phyloP scores from a whole-genome alignment of 2,888 invertebrate species.

The Syrista parreyssii region DNA sequence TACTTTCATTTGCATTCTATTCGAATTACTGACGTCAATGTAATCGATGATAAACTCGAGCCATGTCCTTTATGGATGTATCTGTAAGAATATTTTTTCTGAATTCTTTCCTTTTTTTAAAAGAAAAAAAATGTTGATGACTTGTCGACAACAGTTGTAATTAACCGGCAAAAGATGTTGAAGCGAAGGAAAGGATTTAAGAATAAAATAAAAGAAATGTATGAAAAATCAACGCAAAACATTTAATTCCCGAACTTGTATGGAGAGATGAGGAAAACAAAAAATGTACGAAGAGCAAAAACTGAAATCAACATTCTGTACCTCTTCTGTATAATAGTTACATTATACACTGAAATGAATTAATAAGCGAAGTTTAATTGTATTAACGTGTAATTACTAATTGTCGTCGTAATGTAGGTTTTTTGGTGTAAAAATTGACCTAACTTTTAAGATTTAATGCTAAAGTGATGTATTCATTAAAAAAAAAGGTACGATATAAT shows the following conservation, averaged over 20 bases:
- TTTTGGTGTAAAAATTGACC: constrained; percentile 63
- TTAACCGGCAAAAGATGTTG: background rate
- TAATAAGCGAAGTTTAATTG: constrained; percentile 54
- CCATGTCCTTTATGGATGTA: background rate
- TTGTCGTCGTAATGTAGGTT: constrained; percentile 63
- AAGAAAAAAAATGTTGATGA: constrained; percentile 12
- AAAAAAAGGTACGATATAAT: constrained; percentile 13
- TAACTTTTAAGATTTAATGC: constrained; percentile 57
- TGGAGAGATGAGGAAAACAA: constrained; percentile 15
- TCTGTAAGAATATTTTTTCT: background rate
- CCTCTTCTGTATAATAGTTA: constrained; percentile 62
- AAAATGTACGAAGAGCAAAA: constrained; percentile 16
- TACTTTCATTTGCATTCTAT: background rate
- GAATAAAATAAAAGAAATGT: background rate
- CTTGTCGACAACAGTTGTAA: constrained; percentile 11
- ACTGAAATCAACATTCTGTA: constrained; percentile 52
- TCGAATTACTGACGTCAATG: background rate
- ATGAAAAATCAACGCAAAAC: background rate
- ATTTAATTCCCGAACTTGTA: constrained; percentile 9
- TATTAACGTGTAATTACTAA: constrained; percentile 64
- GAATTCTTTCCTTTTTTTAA: constrained; percentile 9
- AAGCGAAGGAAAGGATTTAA: constrained; percentile 5
- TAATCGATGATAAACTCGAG: background rate
- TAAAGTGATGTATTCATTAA: constrained; percentile 49
- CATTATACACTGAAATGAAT: constrained; percentile 54